These are phyloP conservation scores for Carpatolechia fugitivella DNA, from an alignment of 2,888 invertebrate genomes.

Conservation along the genomic window DNA sequence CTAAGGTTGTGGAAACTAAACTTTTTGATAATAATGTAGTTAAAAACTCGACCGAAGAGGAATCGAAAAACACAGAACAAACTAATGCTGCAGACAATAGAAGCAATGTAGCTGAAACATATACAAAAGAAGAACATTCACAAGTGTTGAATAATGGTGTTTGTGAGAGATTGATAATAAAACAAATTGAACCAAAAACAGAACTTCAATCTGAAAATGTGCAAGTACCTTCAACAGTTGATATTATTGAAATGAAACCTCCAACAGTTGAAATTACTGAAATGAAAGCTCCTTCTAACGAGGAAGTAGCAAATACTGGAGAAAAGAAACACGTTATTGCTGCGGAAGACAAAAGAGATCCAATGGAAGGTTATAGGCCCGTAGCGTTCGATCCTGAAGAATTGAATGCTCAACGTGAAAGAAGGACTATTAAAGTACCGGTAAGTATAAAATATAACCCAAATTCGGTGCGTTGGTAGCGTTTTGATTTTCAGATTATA, in stretches of 20 bases:
- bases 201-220: not conserved
- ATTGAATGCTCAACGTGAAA: constrained; percentile 13
- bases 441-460: constrained; percentile 6
- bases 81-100: not conserved
- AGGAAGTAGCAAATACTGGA: not conserved
- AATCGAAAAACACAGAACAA: not conserved
- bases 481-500: too few relatives aligned
- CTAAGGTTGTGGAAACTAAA: constrained; percentile 26
- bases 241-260: not conserved
- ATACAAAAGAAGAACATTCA: not conserved
- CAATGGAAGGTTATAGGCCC: constrained; percentile 33
- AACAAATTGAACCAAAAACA: not conserved
- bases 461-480: too few relatives aligned
- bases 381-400: constrained; percentile 37
- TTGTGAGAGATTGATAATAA: not conserved
- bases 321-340: constrained; percentile 1
- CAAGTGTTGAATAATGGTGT: not conserved
- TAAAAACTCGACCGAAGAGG: constrained; percentile 17
- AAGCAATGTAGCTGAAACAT: not conserved
- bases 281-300: not conserved
- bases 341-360: constrained; percentile 27
- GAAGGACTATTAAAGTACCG: constrained; percentile 1
- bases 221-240: not conserved
- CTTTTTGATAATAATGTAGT: constrained; percentile 21
- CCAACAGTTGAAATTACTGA: not conserved